Conservation (phyloP, 2,888 invertebrate species). For the Caenorhabditis japonica region DNA sequence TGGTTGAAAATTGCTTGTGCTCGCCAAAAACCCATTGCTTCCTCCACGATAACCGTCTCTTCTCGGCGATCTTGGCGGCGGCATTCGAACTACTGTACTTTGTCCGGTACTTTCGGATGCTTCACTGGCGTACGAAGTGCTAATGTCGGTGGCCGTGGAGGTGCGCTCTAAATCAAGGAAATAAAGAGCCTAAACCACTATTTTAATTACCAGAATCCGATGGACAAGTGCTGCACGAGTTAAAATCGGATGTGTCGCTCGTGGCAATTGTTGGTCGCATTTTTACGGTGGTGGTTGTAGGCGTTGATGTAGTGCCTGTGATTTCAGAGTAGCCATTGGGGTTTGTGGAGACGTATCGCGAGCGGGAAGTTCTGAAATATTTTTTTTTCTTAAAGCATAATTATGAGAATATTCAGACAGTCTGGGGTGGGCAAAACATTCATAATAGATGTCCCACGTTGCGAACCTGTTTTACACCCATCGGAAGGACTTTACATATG, state of each 20-base stretch:
- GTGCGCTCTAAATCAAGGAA: slow-evolving; percentile 33
- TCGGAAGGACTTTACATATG: too few species aligned
- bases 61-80: slow-evolving; percentile 19
- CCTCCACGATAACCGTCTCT: not conserved
- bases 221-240: slow-evolving; percentile 39
- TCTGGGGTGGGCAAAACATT: too few species aligned
- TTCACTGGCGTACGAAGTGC: slow-evolving; percentile 24
- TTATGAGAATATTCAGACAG: not conserved
- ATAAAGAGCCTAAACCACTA: too few species aligned
- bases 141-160: slow-evolving; percentile 53
- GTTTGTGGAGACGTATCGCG: slow-evolving; percentile 23
- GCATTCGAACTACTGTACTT: slow-evolving; percentile 25
- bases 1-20: slow-evolving; percentile 37
- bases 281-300: slow-evolving; percentile 10
- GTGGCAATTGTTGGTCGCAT: slow-evolving; percentile 16
- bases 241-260: slow-evolving; percentile 30
- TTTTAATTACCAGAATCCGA: slow-evolving; percentile 43
- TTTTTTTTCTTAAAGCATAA: not conserved
- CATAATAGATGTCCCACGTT: too few species aligned
- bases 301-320: not conserved
- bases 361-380: not conserved
- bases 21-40: slow-evolving; percentile 14
- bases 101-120: slow-evolving; percentile 47
- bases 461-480: too few species aligned
- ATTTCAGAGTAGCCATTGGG: slow-evolving; percentile 54